Conservation (phyloP, 1,140 invertebrate species). For the Nephotettix cincticeps region DNA sequence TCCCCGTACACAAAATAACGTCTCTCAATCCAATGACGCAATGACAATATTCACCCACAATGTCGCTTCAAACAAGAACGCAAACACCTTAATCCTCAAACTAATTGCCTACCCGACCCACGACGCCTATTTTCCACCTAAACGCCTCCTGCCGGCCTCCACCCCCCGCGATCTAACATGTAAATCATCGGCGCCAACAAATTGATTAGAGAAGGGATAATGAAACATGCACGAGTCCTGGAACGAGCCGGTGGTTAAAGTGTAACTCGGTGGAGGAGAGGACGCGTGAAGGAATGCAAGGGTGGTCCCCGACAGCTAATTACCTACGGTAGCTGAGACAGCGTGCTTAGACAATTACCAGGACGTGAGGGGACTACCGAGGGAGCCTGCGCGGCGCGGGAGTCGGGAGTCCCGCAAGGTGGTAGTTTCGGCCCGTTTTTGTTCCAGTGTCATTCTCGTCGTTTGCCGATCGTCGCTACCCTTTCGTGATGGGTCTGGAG, state of each 20-base stretch:
- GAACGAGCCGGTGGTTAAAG: not conserved
- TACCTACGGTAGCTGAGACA: not conserved
- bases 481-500: no score
- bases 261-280: conserved; percentile 1
- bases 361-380: not conserved
- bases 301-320: not conserved
- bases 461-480: no score
- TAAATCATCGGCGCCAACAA: conserved; percentile 6
- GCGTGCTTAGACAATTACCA: conserved; percentile 9
- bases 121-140: no score
- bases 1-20: no score
- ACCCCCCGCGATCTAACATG: not conserved
- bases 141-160: not conserved
- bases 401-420: not conserved
- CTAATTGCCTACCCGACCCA: no score
- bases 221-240: not conserved
- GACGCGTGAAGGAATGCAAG: conserved; percentile 6
- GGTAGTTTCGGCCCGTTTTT: not conserved
- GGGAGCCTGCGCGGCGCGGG: not conserved
- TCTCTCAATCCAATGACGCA: no score
- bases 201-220: not conserved
- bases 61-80: no score
- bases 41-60: no score
- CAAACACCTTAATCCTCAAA: no score
- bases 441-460: no score